Base-by-base conservation (phyloP, 1,140 invertebrate genomes). In the Kradibia gibbosae region DNA sequence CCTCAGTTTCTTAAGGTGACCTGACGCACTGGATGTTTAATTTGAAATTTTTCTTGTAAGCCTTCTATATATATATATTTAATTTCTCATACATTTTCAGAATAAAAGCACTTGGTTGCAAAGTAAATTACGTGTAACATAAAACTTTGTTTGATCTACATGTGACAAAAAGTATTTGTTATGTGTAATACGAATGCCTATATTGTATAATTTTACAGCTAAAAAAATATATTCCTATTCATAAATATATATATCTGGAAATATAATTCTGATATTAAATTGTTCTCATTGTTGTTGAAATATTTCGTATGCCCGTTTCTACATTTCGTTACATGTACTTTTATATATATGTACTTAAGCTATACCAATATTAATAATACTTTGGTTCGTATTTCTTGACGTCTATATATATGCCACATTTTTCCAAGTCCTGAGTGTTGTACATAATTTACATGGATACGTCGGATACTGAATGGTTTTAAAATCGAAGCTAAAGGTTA, bases 321-420 rank as follows among this genome's bases (percentile, higher is more conserved):
- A 53, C 1, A 65, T n/a, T 60, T 60, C 25, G 20, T 34, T 57
- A 80, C 39, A 48, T 55, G n/a, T n/a, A n/a, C n/a, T n/a, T n/a
- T n/a, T n/a, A n/a, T n/a, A n/a, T n/a, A n/a, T 53, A 48, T 80
- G 31, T 62, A 50, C 39, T 62, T 79, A 80, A 62, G 71, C 53
- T 53, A 71, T 82, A 78, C 22, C 36, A 25, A 78, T 78, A 78
- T 73, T 77, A n/a, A 50, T 78, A 82, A 82, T 62, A 82, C 80
- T 82, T 82, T 82, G 80, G 80, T 82, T 72, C 75, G 74, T 36
- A 82, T 67, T 45, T 60, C 13, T 82, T 42, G 28, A 82, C 55
- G 17, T 76, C 60, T 82, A 78, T 31, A 20, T 71, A 36, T 73
- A 72, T 73, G 67, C 67, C 74, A 78, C 80, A 78, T 78, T 65